Conservation (phyloP, 2,113 vertebrate genomes). For the Collichthys lucidus region DNA sequence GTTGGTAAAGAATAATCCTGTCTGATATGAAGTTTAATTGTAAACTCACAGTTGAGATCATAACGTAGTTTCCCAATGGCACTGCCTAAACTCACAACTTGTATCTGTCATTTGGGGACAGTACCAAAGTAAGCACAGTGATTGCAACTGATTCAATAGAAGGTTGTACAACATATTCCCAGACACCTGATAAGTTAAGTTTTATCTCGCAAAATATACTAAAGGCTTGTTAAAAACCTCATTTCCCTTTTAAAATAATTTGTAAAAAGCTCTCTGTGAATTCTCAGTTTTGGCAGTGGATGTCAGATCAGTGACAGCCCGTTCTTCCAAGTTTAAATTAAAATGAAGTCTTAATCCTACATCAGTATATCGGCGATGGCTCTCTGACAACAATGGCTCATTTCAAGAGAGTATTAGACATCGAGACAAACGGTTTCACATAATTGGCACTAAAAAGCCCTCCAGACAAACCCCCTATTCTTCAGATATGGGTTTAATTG, state of each 20-base stretch:
- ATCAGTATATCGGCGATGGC: not conserved
- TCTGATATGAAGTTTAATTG: too few relatives aligned
- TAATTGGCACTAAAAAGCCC: constrained; percentile 79
- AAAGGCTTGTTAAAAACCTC: not conserved
- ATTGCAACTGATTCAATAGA: too few relatives aligned
- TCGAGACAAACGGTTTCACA: constrained; percentile 69
- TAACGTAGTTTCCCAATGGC: too few relatives aligned
- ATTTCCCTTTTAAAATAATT: not conserved
- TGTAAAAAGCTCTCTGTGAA: not conserved
- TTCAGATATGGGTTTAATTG: constrained; percentile 81
- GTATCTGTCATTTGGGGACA: too few relatives aligned
- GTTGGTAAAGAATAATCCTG: too few relatives aligned
- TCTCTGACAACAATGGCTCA: constrained; percentile 60
- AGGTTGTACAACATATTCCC: too few relatives aligned
- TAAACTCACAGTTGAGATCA: too few relatives aligned
- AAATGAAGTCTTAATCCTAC: constrained; percentile 6
- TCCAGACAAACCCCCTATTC: constrained; percentile 68
- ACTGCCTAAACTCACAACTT: too few relatives aligned
- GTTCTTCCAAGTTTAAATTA: not conserved
- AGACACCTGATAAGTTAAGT: not conserved
- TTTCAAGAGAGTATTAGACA: constrained; percentile 63
- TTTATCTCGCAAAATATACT: not conserved
- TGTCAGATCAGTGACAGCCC: not conserved
- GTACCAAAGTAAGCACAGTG: too few relatives aligned
- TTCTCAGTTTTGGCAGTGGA: not conserved